Percentiles rank a stretch among this genome's conserved stretches.
Evolutionary conservation across 2,113 vertebrate species (phyloP).

Genomic region (Pithys albifrons): DNA sequence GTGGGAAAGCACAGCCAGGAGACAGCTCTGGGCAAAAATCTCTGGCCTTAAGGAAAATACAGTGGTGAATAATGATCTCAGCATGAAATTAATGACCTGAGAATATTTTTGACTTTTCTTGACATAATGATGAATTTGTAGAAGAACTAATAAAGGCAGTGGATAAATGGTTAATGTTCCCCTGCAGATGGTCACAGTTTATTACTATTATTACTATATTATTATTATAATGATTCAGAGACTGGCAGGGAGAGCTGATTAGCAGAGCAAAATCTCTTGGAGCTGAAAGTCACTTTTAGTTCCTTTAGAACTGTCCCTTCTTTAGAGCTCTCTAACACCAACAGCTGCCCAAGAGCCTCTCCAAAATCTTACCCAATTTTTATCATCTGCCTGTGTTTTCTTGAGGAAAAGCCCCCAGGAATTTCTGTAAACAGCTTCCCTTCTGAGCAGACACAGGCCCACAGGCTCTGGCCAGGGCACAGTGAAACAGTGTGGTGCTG

Average conservation of each 20-base stretch:
- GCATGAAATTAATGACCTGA: constrained; percentile 31
- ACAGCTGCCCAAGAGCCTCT: background rate
- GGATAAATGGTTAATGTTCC: constrained; percentile 51
- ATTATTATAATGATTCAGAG: constrained; percentile 44
- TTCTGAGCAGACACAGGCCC: background rate
- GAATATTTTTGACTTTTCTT: constrained; percentile 42
- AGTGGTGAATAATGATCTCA: background rate
- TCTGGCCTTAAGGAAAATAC: background rate
- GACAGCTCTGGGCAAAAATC: background rate
- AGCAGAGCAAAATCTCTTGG: background rate
- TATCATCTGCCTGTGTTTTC: background rate
- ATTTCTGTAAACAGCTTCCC: background rate
- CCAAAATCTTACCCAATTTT: background rate
- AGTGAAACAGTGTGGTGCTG: background rate
- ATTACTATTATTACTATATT: constrained; percentile 60
- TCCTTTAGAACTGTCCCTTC: background rate
- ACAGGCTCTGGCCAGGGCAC: background rate
- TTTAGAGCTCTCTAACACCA: background rate
- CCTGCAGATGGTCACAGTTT: constrained; percentile 37
- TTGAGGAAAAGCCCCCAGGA: background rate
- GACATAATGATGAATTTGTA: constrained; percentile 28
- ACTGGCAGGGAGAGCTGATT: constrained; percentile 15
- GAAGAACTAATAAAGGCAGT: constrained; percentile 45
- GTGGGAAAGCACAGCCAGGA: background rate
- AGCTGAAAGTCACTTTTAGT: background rate